Evolutionary conservation across 2,113 vertebrate genomes (phyloP).

Genomic region (Miniopterus natalensis): DNA sequence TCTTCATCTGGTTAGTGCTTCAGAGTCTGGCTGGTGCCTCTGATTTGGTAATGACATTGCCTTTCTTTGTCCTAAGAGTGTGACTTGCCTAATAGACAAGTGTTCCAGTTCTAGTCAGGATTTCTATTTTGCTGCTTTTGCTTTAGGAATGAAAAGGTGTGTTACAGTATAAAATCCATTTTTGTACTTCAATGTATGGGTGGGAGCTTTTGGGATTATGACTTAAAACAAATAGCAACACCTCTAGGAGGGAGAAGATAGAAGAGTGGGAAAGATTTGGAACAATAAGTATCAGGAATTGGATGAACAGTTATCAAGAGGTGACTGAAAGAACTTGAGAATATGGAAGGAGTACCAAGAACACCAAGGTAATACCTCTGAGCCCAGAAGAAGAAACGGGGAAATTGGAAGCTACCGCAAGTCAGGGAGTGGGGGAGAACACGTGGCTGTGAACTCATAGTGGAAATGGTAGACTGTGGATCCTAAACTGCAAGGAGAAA

Average conservation of each 20-base stretch:
- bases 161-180: conserved; percentile 6
- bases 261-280: not conserved
- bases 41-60: conserved; percentile 20
- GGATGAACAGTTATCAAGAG: not conserved
- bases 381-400: not conserved
- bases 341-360: not conserved
- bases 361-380: not conserved
- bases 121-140: conserved; percentile 41
- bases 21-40: not conserved
- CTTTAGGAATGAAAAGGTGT: conserved; percentile 33
- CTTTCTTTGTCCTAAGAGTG: conserved; percentile 43
- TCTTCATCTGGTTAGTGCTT: not conserved
- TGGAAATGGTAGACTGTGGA: not conserved
- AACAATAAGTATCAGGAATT: conserved; percentile 22
- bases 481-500: conserved; percentile 5
- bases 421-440: not conserved
- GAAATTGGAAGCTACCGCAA: not conserved
- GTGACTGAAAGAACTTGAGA: not conserved
- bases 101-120: not conserved
- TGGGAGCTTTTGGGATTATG: conserved; percentile 16
- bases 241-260: not conserved
- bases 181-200: not conserved
- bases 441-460: not conserved
- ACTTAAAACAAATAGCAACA: conserved; percentile 1
- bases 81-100: not conserved